Conservation (phyloP, 2,113 vertebrate genomes). For the Catharus fuscescens region DNA sequence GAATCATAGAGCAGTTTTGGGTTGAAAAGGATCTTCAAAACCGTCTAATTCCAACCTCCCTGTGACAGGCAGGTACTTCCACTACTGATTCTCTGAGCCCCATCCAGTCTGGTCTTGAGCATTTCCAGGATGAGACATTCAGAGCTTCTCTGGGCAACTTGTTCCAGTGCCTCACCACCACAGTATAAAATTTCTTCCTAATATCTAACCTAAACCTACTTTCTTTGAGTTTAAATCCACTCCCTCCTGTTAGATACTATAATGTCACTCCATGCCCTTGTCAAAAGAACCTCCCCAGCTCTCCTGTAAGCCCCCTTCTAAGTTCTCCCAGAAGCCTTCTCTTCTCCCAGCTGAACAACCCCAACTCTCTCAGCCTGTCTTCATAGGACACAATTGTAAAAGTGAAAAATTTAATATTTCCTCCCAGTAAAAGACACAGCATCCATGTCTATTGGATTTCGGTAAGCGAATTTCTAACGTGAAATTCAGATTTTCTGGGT, state of each 20-base stretch:
- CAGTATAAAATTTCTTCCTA: not conserved
- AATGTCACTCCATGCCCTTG: rapidly evolving
- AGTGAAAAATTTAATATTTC: not conserved
- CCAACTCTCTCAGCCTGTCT: not conserved
- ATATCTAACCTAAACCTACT: not conserved
- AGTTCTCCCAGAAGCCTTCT: not conserved
- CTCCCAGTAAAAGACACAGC: not conserved
- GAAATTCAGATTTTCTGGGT: not conserved
- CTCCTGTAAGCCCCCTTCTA: not conserved
- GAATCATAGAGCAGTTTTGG: not conserved
- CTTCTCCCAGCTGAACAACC: not conserved
- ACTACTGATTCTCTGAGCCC: not conserved
- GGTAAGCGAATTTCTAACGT: not conserved
- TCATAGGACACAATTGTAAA: not conserved
- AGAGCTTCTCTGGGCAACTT: not conserved
- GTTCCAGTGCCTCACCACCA: not conserved
- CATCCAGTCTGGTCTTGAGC: not conserved
- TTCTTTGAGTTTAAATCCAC: not conserved
- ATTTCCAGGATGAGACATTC: too few species aligned
- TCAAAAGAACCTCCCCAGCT: not conserved
- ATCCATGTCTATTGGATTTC: not conserved
- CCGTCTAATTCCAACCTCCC: not conserved
- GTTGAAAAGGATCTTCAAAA: not conserved
- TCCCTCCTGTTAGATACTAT: not conserved
- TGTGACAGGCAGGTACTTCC: not conserved